Evolutionary conservation across 2,888 invertebrate genomes (phyloP).

Genomic region (Lasioglossum calceatum): DNA sequence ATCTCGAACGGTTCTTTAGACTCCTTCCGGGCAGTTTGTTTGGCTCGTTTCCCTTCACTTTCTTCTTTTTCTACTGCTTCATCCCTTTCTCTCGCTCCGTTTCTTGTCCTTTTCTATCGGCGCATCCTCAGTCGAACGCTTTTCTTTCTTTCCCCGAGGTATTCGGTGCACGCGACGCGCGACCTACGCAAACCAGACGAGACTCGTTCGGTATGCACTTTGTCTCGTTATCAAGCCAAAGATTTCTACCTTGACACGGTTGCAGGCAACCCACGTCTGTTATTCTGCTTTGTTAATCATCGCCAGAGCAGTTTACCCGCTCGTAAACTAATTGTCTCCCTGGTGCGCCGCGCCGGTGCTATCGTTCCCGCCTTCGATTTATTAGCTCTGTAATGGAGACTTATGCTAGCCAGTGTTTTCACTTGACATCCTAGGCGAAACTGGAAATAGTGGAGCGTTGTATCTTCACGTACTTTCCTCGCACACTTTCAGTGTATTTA

Average conservation of each 20-base stretch:
- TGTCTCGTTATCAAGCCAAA: conserved; percentile 46
- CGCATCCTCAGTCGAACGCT: background rate
- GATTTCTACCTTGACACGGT: conserved; percentile 58
- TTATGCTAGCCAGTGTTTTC: background rate
- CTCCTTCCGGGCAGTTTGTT: conserved; percentile 31
- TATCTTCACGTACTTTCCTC: background rate
- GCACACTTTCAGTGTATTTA: no score
- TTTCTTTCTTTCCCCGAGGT: conserved; percentile 30
- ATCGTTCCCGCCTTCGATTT: background rate
- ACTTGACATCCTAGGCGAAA: background rate
- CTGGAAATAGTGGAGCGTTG: background rate
- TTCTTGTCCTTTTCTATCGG: background rate
- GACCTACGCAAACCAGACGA: background rate
- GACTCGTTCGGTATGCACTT: conserved; percentile 5
- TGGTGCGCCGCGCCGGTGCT: background rate
- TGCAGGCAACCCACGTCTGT: conserved; percentile 36
- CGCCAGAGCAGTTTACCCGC: background rate
- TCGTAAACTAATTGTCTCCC: conserved; percentile 4
- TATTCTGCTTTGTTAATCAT: conserved; percentile 51
- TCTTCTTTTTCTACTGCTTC: background rate
- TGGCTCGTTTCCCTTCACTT: conserved; percentile 10
- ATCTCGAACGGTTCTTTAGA: conserved; percentile 55
- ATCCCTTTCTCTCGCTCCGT: background rate
- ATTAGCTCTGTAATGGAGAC: background rate
- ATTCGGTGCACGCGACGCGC: conserved; percentile 25